These are phyloP conservation scores for Nixonia krombeini DNA, from an alignment of 1,140 invertebrate species.

Conservation along the genomic window DNA sequence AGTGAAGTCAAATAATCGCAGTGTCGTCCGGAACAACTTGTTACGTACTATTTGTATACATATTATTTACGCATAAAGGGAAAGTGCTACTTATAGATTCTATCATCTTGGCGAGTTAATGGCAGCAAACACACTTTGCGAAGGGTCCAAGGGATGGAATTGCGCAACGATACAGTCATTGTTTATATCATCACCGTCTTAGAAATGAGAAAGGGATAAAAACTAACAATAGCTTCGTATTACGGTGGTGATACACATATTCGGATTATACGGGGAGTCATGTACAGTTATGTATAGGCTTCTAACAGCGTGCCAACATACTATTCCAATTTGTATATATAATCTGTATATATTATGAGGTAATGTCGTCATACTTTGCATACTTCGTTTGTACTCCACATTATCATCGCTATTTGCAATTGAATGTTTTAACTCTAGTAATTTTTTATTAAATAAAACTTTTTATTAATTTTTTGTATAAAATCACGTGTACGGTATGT, in stretches of 20 bases:
- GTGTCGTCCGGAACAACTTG: no score
- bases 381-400: neutral
- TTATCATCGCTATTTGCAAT: neutral
- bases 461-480: no score
- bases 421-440: no score
- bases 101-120: neutral
- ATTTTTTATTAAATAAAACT: no score
- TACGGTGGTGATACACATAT: conserved; percentile 52
- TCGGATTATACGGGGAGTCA: conserved; percentile 49
- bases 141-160: neutral
- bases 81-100: no score
- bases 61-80: no score
- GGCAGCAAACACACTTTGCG: neutral
- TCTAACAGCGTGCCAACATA: conserved; percentile 26
- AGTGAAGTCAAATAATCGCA: no score
- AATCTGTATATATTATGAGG: conserved; percentile 16
- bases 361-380: conserved; percentile 3
- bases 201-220: neutral
- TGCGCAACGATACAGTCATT: neutral
- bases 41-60: no score
- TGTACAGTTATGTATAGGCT: conserved; percentile 22
- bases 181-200: conserved; percentile 18
- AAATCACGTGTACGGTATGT: no score
- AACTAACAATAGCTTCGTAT: conserved; percentile 9
- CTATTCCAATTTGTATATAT: conserved; percentile 20